Conservation (phyloP, 35 echinoderm and acorn worm species). For the Antedon bifida region DNA sequence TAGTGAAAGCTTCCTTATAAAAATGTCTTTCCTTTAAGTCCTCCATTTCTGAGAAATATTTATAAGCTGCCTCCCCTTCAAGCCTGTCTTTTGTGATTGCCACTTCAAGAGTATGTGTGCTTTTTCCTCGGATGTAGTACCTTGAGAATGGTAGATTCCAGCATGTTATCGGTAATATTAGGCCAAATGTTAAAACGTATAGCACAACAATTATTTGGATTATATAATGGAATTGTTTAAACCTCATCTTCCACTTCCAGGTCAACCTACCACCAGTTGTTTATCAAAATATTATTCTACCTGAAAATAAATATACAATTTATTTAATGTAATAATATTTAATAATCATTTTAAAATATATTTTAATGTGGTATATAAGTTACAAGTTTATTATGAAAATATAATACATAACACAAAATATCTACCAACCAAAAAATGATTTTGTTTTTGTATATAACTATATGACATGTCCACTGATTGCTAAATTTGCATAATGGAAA, state of each 20-base stretch:
- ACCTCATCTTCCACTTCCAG: background rate
- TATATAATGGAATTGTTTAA: background rate
- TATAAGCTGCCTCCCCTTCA: conserved; percentile 1
- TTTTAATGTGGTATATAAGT: too few species aligned
- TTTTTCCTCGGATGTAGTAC: background rate
- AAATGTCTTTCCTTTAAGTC: background rate
- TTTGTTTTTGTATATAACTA: too few species aligned
- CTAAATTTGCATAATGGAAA: too few species aligned
- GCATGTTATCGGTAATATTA: conserved; percentile 8
- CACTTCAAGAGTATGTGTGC: background rate
- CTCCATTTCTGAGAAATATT: background rate
- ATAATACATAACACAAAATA: too few species aligned
- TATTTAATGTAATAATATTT: too few species aligned
- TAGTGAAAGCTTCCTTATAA: background rate
- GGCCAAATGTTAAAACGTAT: conserved; percentile 5
- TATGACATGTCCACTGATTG: too few species aligned
- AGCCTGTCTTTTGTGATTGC: background rate
- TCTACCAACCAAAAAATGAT: too few species aligned
- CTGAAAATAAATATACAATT: too few species aligned
- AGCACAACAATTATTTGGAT: background rate
- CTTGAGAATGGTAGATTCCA: conserved; percentile 21
- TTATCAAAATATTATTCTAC: too few species aligned
- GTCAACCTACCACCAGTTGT: too few species aligned
- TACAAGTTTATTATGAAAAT: too few species aligned
- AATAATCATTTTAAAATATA: too few species aligned